Evolutionary conservation across 2,113 vertebrate species (phyloP), one percentile per base, ranked within the genome.

Genomic region (Hyperopisus bebe): DNA sequence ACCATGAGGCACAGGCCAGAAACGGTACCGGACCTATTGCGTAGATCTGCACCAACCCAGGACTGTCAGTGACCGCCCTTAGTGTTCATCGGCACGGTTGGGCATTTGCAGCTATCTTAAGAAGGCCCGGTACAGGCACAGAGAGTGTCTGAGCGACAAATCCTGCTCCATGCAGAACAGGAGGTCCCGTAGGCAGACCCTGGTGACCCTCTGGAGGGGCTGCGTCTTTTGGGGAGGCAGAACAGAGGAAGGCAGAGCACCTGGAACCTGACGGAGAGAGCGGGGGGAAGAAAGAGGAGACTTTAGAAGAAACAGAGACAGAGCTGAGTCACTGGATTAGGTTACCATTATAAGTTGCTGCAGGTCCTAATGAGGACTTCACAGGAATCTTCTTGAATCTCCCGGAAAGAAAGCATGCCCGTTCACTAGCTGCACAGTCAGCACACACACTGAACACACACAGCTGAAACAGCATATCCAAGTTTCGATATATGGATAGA

Each of bases 131-230:
- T 99, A 99, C n/a, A 99, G 94, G 47, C 92, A 90, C n/a, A 97
- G 95, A 27, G 98, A 98, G 92, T 95, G 96, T 51, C 95, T 96
- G 88, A 97, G 94, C 35, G 95, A 94, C 87, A 90, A 95, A 66
- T 99, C 97, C 92, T 98, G 97, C 92, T 99, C 98, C 97, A 99
- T 96, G 91, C 97, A 98, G 94, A 97, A 96, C 92, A 98, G 94
- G 93, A 99, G 95, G 93, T 99, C 98, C 95, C 95, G 97, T 95
- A 99, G 95, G 93, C 96, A 96, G 92, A 99, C 91, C 27, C 97
- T 96, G 0, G 96, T 97, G 93, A 96, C 95, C 94, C 95, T 96
- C 89, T 95, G 97, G 90, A 94, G 92, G 48, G 94, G 91, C 58
- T 91, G 92, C 24, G 94, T 94, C 91, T 96, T 96, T 2, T 94